phyloP scores from a whole-genome alignment of 2,113 vertebrate species.

The Paedocypris sp. region DNA sequence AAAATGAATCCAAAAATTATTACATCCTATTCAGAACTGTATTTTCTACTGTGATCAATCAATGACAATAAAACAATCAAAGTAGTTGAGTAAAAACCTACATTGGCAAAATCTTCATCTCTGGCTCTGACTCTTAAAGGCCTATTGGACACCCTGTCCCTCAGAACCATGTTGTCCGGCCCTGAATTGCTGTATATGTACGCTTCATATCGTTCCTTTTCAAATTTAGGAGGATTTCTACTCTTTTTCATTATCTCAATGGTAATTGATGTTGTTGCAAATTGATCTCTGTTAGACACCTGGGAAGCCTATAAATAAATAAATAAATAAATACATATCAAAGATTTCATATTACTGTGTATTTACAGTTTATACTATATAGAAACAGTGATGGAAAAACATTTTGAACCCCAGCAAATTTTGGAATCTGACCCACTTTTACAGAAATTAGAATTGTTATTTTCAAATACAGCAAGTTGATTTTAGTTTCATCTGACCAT shows the following conservation, averaged over 20 bases:
- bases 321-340: neutral
- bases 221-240: conserved; percentile 59
- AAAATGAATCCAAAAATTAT: neutral
- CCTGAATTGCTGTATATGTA: conserved; percentile 52
- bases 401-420: too few relatives aligned
- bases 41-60: too few relatives aligned
- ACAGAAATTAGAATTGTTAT: too few relatives aligned
- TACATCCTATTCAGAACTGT: too few relatives aligned
- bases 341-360: too few relatives aligned
- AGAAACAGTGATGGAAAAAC: too few relatives aligned
- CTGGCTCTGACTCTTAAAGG: conserved; percentile 59
- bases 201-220: conserved; percentile 53
- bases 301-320: conserved; percentile 62
- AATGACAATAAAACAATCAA: neutral
- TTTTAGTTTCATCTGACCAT: too few relatives aligned
- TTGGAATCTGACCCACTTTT: too few relatives aligned
- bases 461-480: too few relatives aligned
- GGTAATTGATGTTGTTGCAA: conserved; percentile 57
- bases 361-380: too few relatives aligned
- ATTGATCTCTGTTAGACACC: conserved; percentile 66
- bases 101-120: conserved; percentile 56
- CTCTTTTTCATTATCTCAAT: conserved; percentile 70
- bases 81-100: conserved; percentile 34
- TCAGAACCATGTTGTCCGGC: conserved; percentile 62
- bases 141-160: conserved; percentile 51